These are phyloP conservation scores for Gordius sp. DNA, from an alignment of 2,888 invertebrate species.

Conservation along the genomic window DNA sequence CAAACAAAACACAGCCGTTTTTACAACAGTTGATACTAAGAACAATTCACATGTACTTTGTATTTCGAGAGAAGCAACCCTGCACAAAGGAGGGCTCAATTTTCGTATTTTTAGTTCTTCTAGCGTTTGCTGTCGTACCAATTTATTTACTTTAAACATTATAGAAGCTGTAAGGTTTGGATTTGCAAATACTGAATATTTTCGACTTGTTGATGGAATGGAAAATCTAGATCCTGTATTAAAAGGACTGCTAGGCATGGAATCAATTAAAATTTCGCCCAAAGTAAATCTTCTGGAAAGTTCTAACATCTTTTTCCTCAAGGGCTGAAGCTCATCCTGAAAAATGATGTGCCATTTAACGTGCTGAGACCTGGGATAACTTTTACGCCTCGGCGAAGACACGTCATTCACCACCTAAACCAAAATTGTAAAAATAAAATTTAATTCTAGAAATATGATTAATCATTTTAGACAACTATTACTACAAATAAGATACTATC, in stretches of 20 bases:
- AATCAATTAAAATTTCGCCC: not conserved
- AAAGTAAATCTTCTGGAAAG: not conserved
- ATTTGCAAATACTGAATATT: too few relatives aligned
- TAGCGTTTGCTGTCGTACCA: too few relatives aligned
- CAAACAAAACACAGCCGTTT: too few relatives aligned
- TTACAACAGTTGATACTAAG: too few relatives aligned
- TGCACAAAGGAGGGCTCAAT: too few relatives aligned
- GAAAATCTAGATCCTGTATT: too few relatives aligned
- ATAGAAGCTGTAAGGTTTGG: not conserved
- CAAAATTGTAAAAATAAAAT: not conserved
- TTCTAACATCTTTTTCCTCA: not conserved
- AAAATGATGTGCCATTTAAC: slow-evolving; percentile 12
- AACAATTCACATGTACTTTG: too few relatives aligned
- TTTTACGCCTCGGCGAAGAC: not conserved
- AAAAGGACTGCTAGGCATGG: too few relatives aligned
- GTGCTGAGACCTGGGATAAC: not conserved
- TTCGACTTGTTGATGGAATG: too few relatives aligned
- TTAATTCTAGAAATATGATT: not conserved
- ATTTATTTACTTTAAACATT: too few relatives aligned
- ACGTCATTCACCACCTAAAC: not conserved
- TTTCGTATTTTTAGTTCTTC: too few relatives aligned
- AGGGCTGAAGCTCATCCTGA: not conserved
- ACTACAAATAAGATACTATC: not conserved
- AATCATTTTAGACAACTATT: not conserved
- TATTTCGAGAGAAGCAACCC: too few relatives aligned